Evolutionary conservation across 2,113 vertebrate species (phyloP).

Genomic region (Pimephales promelas): DNA sequence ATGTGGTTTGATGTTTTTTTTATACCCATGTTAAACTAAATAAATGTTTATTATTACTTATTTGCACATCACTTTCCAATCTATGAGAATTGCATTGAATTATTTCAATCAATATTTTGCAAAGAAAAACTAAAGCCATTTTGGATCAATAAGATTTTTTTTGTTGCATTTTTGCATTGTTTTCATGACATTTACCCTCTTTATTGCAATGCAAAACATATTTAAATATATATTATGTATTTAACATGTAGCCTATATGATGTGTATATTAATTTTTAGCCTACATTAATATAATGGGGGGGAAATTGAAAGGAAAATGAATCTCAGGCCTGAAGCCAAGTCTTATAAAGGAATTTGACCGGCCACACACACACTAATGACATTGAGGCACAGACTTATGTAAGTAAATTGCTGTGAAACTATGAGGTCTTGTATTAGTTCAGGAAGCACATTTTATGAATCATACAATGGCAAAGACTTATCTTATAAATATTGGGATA

Average conservation of each 20-base stretch:
- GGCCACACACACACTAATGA: not conserved
- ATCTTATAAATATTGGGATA: not conserved
- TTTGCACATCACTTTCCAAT: not conserved
- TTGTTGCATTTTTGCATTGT: not conserved
- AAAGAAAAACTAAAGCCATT: not conserved
- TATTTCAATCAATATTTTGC: not conserved
- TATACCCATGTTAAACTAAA: constrained; percentile 1
- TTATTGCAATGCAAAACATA: not conserved
- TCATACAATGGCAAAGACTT: not conserved
- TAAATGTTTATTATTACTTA: constrained; percentile 32
- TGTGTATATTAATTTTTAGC: not conserved
- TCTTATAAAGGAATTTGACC: not conserved
- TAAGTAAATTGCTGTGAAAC: not conserved
- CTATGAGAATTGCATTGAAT: not conserved
- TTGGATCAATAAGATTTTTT: not conserved
- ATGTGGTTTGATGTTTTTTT: not conserved
- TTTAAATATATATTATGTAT: not conserved
- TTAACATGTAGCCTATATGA: no score
- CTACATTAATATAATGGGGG: not conserved
- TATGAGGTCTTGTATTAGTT: not conserved
- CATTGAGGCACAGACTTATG: not conserved
- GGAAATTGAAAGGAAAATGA: not conserved
- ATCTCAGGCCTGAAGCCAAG: not conserved
- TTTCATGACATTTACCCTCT: not conserved
- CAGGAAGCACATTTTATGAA: constrained; percentile 4